A percentile compares a stretch with the other conserved stretches of the same genome.
phyloP scores from a whole-genome alignment of 2,797 vertebrate genomes.

The Cheirogaleus major region DNA sequence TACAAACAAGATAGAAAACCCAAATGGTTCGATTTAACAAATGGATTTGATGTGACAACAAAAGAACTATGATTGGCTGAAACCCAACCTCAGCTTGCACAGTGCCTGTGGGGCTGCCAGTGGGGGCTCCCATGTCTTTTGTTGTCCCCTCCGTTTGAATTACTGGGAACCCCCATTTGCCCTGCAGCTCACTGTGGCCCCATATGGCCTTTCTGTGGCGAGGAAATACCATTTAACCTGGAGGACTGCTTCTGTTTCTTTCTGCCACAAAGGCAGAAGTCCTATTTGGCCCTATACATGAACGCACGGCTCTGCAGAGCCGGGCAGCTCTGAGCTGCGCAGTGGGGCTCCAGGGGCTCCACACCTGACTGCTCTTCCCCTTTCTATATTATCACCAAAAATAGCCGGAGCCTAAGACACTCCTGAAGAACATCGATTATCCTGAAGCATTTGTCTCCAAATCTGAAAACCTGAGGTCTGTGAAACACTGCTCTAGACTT shows the following conservation, averaged over 20 bases:
- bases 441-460: too few relatives aligned
- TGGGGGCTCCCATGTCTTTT: too few relatives aligned
- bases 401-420: rapidly evolving
- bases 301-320: neutral
- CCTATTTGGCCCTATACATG: neutral
- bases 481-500: neutral
- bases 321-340: rapidly evolving
- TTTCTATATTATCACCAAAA: neutral
- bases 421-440: neutral
- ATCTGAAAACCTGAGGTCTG: neutral
- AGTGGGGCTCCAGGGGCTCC: neutral
- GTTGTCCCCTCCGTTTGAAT: neutral
- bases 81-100: neutral
- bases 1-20: neutral
- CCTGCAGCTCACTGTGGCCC: neutral
- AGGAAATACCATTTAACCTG: neutral
- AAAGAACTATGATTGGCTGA: neutral
- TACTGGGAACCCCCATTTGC: neutral
- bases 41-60: too few relatives aligned
- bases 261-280: neutral
- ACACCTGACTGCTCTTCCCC: neutral
- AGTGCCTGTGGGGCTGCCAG: neutral
- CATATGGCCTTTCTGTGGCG: neutral
- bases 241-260: neutral
- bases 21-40: neutral